These are phyloP conservation scores for Luscinia luscinia DNA, from an alignment of 2,797 vertebrate species.

Conservation along the genomic window DNA sequence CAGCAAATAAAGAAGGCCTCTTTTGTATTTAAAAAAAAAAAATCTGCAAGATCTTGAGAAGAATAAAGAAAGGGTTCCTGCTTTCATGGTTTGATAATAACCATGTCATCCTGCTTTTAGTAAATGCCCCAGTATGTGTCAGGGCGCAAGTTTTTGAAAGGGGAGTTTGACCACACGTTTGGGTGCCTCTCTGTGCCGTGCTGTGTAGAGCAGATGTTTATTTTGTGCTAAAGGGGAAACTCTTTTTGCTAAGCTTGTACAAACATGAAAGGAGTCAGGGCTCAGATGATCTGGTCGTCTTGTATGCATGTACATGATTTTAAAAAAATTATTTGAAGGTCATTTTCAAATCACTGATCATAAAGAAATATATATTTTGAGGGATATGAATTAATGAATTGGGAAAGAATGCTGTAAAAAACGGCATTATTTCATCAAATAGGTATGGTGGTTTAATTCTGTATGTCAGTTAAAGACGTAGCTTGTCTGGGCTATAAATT, in stretches of 20 bases:
- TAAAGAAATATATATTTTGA: slow-evolving; percentile 74
- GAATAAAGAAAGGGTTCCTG: slow-evolving; percentile 83
- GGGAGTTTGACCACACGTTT: slow-evolving; percentile 85
- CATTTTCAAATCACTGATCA: slow-evolving; percentile 77
- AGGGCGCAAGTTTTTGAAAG: slow-evolving; percentile 84
- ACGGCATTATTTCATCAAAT: slow-evolving; percentile 85
- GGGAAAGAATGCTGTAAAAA: slow-evolving; percentile 81
- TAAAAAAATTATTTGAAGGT: slow-evolving; percentile 75
- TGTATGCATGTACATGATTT: slow-evolving; percentile 78
- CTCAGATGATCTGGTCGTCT: slow-evolving; percentile 85
- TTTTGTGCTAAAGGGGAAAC: slow-evolving; percentile 87
- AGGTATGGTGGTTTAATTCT: slow-evolving; percentile 86
- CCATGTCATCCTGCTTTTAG: slow-evolving; percentile 86
- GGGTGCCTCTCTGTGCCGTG: slow-evolving; percentile 83
- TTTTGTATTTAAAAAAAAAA: slow-evolving; percentile 80
- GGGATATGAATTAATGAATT: slow-evolving; percentile 76
- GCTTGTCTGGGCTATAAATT: slow-evolving; percentile 90
- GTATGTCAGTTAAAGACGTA: slow-evolving; percentile 84
- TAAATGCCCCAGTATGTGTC: slow-evolving; percentile 85
- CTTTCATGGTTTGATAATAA: slow-evolving; percentile 85
- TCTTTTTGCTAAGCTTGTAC: slow-evolving; percentile 85
- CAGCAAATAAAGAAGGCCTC: slow-evolving; percentile 83
- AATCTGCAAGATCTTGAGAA: slow-evolving; percentile 86
- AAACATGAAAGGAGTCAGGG: slow-evolving; percentile 86
- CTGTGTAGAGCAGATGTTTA: slow-evolving; percentile 87